Evolutionary conservation across 2,113 vertebrate species (phyloP).

Genomic region (Thalassarche chlororhynchos): DNA sequence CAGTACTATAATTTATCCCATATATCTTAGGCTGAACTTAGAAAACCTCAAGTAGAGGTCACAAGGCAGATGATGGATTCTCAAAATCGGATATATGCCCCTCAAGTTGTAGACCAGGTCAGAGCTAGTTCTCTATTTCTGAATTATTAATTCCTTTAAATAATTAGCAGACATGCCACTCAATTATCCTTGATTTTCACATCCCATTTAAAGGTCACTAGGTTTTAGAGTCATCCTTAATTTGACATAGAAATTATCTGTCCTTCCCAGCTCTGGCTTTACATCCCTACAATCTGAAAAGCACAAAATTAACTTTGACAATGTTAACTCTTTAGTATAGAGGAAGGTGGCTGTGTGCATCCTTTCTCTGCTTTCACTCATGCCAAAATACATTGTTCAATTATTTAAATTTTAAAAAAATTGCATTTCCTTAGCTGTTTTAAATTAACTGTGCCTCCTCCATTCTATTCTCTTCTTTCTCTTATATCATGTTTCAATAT

Average conservation of each 20-base stretch:
- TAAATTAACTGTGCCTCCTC: background rate
- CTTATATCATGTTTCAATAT: background rate
- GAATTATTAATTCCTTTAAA: slow-evolving; percentile 60
- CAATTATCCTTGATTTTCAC: slow-evolving; percentile 67
- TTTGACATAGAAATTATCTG: slow-evolving; percentile 54
- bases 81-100: background rate
- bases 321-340: background rate
- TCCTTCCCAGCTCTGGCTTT: slow-evolving; percentile 1
- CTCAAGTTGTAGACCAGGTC: slow-evolving; percentile 14
- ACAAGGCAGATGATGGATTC: background rate
- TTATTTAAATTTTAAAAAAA: background rate
- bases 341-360: background rate
- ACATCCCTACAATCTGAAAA: background rate
- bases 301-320: slow-evolving; percentile 15
- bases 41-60: background rate
- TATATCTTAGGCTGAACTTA: background rate
- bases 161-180: slow-evolving; percentile 68
- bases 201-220: slow-evolving; percentile 69
- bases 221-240: slow-evolving; percentile 62
- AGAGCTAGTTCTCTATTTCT: slow-evolving; percentile 6
- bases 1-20: background rate
- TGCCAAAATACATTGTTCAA: background rate
- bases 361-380: background rate
- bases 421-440: background rate
- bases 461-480: too few species aligned